Evolutionary conservation across 64 coral and sea anemone genomes (phyloP).

Genomic region (Pocillopora verrucosa): DNA sequence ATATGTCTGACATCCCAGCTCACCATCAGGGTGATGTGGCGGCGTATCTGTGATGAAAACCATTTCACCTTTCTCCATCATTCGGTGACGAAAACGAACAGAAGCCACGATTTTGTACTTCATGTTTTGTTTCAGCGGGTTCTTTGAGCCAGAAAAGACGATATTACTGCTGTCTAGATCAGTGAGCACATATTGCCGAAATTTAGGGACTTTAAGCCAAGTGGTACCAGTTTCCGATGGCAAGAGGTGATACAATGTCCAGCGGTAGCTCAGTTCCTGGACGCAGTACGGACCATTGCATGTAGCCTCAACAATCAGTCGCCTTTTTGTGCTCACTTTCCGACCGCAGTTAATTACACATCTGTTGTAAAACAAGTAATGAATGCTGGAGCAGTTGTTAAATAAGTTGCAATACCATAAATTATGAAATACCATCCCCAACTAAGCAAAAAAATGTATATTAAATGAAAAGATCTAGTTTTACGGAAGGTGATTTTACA

Average conservation of each 20-base stretch:
- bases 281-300: neutral
- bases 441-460: neutral
- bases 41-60: neutral
- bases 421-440: no score
- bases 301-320: neutral
- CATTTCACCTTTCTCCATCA: constrained; percentile 33
- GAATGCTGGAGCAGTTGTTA: no score
- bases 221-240: neutral
- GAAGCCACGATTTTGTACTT: neutral
- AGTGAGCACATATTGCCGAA: neutral
- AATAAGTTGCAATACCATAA: no score
- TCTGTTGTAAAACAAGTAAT: neutral
- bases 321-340: neutral
- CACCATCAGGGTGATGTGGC: neutral
- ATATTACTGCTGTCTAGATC: neutral
- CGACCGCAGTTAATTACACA: neutral
- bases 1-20: neutral
- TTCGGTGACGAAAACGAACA: neutral
- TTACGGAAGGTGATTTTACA: neutral
- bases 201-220: neutral
- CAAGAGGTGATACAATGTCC: neutral
- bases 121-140: neutral
- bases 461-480: neutral
- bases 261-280: neutral
- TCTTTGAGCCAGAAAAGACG: neutral